Conservation (phyloP, 2,113 vertebrate genomes). For the Heterochromis multidens region DNA sequence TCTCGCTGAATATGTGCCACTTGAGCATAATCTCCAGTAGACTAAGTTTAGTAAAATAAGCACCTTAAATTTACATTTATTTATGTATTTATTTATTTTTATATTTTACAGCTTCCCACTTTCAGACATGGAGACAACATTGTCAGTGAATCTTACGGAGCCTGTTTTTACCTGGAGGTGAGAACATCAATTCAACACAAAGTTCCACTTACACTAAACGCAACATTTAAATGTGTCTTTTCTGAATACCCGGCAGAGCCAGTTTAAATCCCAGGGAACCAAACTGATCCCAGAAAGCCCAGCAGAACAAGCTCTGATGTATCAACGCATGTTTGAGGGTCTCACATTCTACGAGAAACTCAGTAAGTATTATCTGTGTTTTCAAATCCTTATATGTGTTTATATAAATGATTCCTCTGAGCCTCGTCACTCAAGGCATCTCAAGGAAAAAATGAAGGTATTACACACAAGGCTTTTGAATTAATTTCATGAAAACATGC, state of each 20-base stretch:
- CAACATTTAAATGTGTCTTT: not conserved
- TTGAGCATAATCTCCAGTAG: accelerated
- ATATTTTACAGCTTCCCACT: conserved; percentile 59
- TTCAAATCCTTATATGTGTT: not conserved
- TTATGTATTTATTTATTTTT: too few species aligned
- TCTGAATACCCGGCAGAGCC: conserved; percentile 34
- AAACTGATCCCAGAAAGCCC: conserved; percentile 65
- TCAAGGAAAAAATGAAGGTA: too few species aligned
- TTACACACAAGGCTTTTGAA: too few species aligned
- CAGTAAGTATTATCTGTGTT: conserved; percentile 33
- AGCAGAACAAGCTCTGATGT: conserved; percentile 63
- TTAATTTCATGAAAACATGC: not conserved
- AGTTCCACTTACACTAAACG: not conserved
- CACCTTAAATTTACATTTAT: too few species aligned
- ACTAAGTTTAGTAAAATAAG: accelerated
- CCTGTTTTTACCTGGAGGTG: conserved; percentile 78
- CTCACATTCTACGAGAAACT: conserved; percentile 67
- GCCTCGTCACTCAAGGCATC: accelerated
- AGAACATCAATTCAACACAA: not conserved
- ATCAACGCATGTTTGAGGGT: conserved; percentile 74
- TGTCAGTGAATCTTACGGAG: conserved; percentile 75
- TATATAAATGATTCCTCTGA: accelerated
- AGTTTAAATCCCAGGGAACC: conserved; percentile 72
- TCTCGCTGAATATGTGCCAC: not conserved
- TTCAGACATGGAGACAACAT: conserved; percentile 70